These are phyloP conservation scores for Gallinago nigripennis DNA, from an alignment of 2,797 vertebrate species.

Conservation along the genomic window DNA sequence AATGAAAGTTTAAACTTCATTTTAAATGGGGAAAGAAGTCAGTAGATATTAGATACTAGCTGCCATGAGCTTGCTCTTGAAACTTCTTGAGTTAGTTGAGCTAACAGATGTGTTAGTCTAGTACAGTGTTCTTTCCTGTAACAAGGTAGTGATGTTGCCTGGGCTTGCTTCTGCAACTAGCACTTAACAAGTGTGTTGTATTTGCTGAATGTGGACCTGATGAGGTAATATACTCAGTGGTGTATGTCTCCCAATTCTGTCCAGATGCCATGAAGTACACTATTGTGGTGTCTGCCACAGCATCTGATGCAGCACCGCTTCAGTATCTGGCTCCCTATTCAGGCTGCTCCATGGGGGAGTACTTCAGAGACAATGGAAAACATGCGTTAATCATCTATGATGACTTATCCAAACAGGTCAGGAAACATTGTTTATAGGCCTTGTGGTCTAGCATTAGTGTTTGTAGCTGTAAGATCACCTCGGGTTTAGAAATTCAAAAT, in stretches of 20 bases:
- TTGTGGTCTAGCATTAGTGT: accelerated
- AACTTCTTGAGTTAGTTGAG: not conserved
- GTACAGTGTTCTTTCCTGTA: accelerated
- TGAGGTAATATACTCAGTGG: no score
- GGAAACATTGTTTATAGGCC: not conserved
- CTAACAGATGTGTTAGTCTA: accelerated
- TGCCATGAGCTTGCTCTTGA: accelerated
- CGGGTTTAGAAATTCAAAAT: accelerated
- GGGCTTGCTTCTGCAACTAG: not conserved
- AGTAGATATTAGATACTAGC: accelerated
- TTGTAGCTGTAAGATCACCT: not conserved
- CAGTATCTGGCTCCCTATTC: constrained; percentile 98
- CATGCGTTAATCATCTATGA: constrained; percentile 98
- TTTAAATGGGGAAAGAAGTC: not conserved
- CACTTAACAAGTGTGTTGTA: accelerated
- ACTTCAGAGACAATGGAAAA: constrained; percentile 97
- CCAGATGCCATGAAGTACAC: constrained; percentile 97
- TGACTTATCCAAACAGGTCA: constrained; percentile 97
- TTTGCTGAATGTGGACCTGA: no score
- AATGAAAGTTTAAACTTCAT: not conserved
- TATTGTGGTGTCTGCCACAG: constrained; percentile 96
- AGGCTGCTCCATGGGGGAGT: constrained; percentile 98
- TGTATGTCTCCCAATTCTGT: not conserved
- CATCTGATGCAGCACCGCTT: constrained; percentile 96
- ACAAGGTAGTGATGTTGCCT: accelerated